Evolutionary conservation across 2,888 invertebrate species (phyloP).

Genomic region (Polydrusus cervinus): DNA sequence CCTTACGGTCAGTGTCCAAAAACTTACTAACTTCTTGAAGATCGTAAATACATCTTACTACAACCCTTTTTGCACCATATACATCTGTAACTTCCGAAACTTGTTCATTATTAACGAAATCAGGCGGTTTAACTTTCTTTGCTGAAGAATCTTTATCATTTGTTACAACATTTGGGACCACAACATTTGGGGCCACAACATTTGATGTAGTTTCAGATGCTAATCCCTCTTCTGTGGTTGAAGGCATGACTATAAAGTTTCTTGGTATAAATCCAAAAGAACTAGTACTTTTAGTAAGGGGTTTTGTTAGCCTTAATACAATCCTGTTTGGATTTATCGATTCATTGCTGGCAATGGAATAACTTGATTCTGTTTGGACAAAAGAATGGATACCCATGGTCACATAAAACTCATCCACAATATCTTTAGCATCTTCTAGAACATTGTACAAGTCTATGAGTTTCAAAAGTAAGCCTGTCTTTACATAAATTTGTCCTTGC

Average conservation of each 20-base stretch:
- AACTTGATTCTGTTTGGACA: slow-evolving; percentile 43
- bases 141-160: neutral
- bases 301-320: slow-evolving; percentile 33
- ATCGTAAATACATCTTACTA: slow-evolving; percentile 58
- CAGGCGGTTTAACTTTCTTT: slow-evolving; percentile 50
- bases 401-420: slow-evolving; percentile 31
- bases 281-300: slow-evolving; percentile 8
- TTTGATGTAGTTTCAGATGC: slow-evolving; percentile 37
- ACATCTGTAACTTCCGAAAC: slow-evolving; percentile 54
- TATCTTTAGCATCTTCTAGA: slow-evolving; percentile 55
- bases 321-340: slow-evolving; percentile 36
- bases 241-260: slow-evolving; percentile 53
- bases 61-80: slow-evolving; percentile 56
- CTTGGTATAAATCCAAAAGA: slow-evolving; percentile 39
- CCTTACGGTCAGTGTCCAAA: slow-evolving; percentile 47
- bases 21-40: slow-evolving; percentile 57
- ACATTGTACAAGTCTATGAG: slow-evolving; percentile 57
- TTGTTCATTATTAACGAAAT: slow-evolving; percentile 36
- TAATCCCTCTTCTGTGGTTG: slow-evolving; percentile 29
- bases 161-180: too few relatives aligned
- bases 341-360: slow-evolving; percentile 16
- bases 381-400: slow-evolving; percentile 38
- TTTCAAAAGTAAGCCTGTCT: slow-evolving; percentile 56
- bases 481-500: slow-evolving; percentile 55
- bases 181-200: too few relatives aligned